Evolutionary conservation across 2,797 vertebrate species (phyloP), one percentile per base, ranked within the genome.

Genomic region (Danio choprae): DNA sequence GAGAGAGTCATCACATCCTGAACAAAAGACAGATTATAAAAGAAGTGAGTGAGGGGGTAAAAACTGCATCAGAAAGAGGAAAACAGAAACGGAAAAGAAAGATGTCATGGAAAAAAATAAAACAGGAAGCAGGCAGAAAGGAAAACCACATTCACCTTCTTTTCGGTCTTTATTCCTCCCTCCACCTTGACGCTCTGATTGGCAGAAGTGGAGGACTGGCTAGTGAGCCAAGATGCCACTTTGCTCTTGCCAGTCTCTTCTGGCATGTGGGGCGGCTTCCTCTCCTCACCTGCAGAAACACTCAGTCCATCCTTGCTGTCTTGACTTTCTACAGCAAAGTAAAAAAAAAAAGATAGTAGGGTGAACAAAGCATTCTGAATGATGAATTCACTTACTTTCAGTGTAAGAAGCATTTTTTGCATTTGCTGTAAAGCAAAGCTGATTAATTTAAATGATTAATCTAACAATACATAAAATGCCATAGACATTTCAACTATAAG

Each of bases 191-290:
- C 53, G 18, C n/a, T 73, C 44, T 78, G 69, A 65, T 62, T 40
- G 2, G 15, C 71, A 4, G 80, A 67, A 16, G 83, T 41, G 6
- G 83, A 46, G 8, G 87, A 82, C 46, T 95, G 96, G 86, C 90
- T 96, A 80, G 96, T 98, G 72, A 99, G 84, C 97, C 97, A 99
- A 0, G 95, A 98, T 29, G 96, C 97, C 85, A 99, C 97, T 84
- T 99, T 99, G 86, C 95, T 97, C 88, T 99, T 98, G 73, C 96
- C 94, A 1, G 88, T 96, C 90, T 99, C 97, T 87, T 97, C 97
- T 0, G 95, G 94, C 81, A 95, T 92, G 0, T 95, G 94, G 0
- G 95, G 97, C 0, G 95, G 95, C 67, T 98, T 97, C 44, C 95
- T 95, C 5, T 95, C 94, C 0, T 94, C 93, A 5, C 74, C 86